These are phyloP conservation scores for Caligus rogercresseyi DNA, from an alignment of 1,140 invertebrate species.

Conservation along the genomic window DNA sequence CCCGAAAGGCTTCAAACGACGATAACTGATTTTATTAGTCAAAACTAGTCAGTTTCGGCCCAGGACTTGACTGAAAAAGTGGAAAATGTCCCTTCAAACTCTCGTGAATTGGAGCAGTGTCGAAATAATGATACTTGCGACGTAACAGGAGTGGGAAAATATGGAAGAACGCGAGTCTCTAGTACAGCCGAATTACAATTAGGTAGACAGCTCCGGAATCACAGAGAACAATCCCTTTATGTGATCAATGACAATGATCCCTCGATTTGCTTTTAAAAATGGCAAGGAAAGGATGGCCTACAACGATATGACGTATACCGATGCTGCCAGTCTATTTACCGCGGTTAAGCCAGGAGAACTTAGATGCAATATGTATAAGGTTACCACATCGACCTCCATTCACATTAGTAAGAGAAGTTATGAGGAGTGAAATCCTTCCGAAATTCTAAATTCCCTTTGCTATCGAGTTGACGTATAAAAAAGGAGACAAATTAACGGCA, in stretches of 20 bases:
- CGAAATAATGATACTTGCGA: too few relatives aligned
- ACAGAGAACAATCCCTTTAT: neutral
- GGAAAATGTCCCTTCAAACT: neutral
- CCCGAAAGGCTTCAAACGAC: too few relatives aligned
- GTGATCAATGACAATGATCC: neutral
- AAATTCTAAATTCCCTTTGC: neutral
- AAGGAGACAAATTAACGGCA: neutral
- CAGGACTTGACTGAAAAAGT: neutral
- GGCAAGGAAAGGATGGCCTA: neutral
- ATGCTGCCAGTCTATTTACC: neutral
- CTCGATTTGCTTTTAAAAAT: neutral
- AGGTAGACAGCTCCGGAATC: neutral
- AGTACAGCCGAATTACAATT: neutral
- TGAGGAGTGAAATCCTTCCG: neutral
- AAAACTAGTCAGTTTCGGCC: neutral
- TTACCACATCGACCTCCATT: neutral
- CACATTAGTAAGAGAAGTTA: neutral
- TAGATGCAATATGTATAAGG: neutral
- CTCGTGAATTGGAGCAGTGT: neutral
- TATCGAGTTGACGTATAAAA: neutral
- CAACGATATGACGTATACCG: neutral
- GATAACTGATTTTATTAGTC: too few relatives aligned
- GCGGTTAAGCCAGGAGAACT: neutral
- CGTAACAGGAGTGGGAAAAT: too few relatives aligned
- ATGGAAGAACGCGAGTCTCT: neutral